Evolutionary conservation across 2,888 invertebrate genomes (phyloP), one percentile per base, ranked within the genome.

Genomic region (Heliconius charithonia): DNA sequence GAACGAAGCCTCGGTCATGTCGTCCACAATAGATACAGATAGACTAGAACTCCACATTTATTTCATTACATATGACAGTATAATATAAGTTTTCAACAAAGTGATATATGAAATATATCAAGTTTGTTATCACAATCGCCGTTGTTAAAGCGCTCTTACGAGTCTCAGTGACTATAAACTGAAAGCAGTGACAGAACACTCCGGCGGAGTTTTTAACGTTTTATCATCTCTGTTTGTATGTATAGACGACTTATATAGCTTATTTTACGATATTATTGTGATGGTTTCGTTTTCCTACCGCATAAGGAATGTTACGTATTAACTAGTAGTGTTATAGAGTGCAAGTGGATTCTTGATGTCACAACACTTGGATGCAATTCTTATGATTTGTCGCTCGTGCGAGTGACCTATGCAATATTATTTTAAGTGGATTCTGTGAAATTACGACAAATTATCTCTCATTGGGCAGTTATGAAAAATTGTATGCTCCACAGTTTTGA

Each of bases 231-330:
- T 92, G 92, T 94, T 93, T 93, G 90, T 92, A 92, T 89, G 86
- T 91, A 92, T 91, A 92, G 90, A 92, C 91, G 84, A 91, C 91
- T 88, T 92, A 91, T 89, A 93, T 90, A 93, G 92, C 92, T 93
- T 94, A 92, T 92, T 93, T 94, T 93, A 93, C 88, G 86, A 93
- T 93, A 92, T 91, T 89, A 92, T 92, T 92, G 91, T 93, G 92
- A 95, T 93, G 92, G 91, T 93, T 94, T 94, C 90, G 91, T 95
- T 95, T 93, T 93, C 93, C 93, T 94, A 94, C 92, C 89, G 91
- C 92, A 89, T 93, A 91, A 91, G 89, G 91, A 92, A 90, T 93
- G 93, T 94, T 93, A 91, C 86, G 87, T 89, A 92, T 90, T 91
- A 90, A 90, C 86, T 91, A 88, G 89, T 93, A 93, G 88, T 89